These are phyloP conservation scores for Prostheceraeus crozeri DNA, from an alignment of 2,888 invertebrate genomes.

Conservation along the genomic window DNA sequence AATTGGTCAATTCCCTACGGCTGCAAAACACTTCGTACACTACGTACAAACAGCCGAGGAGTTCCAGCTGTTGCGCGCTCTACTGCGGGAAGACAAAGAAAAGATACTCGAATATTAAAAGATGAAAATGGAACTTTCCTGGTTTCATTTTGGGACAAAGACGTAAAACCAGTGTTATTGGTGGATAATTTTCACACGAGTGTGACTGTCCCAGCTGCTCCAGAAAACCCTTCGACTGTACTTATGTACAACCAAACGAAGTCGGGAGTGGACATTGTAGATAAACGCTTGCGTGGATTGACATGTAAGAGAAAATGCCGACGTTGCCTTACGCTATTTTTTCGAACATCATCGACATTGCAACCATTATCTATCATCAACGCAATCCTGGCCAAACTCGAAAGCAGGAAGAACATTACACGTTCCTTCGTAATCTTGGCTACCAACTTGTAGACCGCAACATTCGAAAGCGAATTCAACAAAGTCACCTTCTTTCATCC, in stretches of 20 bases:
- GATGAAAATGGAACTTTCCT: not conserved
- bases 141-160: not conserved
- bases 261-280: not conserved
- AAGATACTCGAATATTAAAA: not conserved
- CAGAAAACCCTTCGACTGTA: too few relatives aligned
- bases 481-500: too few relatives aligned
- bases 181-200: not conserved
- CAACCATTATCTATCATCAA: too few relatives aligned
- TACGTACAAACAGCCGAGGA: slow-evolving; percentile 6
- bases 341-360: too few relatives aligned
- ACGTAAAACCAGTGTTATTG: not conserved
- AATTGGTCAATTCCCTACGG: too few relatives aligned
- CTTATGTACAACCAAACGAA: not conserved
- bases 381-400: too few relatives aligned
- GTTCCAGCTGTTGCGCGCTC: too few relatives aligned
- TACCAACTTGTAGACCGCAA: too few relatives aligned
- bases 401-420: too few relatives aligned
- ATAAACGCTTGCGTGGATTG: not conserved
- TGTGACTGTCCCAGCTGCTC: not conserved
- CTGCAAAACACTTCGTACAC: not conserved
- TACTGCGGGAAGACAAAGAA: not conserved
- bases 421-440: too few relatives aligned
- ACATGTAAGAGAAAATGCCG: not conserved
- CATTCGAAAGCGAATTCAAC: too few relatives aligned
- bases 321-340: not conserved